These are phyloP conservation scores for Rhynchotus rufescens DNA, from an alignment of 2,797 vertebrate species.

Conservation along the genomic window DNA sequence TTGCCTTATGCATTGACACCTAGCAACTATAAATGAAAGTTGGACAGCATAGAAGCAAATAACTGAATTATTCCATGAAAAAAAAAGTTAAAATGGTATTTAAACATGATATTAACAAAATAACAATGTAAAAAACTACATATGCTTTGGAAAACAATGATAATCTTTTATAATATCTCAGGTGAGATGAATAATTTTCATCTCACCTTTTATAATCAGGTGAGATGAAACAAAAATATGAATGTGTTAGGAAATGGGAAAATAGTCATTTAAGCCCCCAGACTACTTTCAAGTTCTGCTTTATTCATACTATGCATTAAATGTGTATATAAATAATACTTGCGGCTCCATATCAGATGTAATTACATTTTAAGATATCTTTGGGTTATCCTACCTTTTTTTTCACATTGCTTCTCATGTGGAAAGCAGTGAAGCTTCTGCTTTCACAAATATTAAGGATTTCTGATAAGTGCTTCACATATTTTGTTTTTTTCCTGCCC, in stretches of 20 bases:
- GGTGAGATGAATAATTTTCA: neutral
- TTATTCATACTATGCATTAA: neutral
- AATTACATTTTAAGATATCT: neutral
- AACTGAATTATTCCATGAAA: neutral
- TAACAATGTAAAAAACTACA: neutral
- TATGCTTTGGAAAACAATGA: neutral
- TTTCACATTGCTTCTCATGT: neutral
- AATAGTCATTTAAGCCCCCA: neutral
- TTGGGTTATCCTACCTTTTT: neutral
- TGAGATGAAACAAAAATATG: neutral
- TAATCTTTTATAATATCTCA: neutral
- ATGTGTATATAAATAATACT: neutral
- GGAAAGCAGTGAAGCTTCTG: neutral
- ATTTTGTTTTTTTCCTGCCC: neutral
- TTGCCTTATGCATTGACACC: neutral
- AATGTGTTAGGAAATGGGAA: neutral
- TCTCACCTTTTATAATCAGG: no score
- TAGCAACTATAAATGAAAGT: neutral
- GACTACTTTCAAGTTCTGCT: neutral
- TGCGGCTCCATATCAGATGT: neutral
- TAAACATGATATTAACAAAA: neutral
- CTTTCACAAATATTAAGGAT: neutral
- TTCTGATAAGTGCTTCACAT: neutral
- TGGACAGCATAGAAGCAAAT: constrained; percentile 21
- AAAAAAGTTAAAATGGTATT: neutral